These are phyloP conservation scores for Drosophila kanapiae DNA, from an alignment of 1,140 invertebrate species.

Conservation along the genomic window DNA sequence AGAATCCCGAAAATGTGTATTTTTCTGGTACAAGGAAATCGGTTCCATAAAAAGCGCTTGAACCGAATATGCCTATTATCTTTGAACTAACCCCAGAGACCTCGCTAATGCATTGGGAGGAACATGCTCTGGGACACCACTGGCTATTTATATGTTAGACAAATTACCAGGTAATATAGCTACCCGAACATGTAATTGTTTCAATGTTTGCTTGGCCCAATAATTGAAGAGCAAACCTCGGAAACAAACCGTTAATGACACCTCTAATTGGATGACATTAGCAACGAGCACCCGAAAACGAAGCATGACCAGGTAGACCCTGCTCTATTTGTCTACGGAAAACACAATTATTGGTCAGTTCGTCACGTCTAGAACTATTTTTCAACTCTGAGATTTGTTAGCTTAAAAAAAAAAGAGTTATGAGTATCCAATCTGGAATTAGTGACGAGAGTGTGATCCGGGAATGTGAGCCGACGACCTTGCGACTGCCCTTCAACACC, in stretches of 20 bases:
- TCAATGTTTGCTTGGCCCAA: slow-evolving; percentile 59
- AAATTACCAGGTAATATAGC: slow-evolving; percentile 78
- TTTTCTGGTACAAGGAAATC: neutral
- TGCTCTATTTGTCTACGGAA: slow-evolving; percentile 4
- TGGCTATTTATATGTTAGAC: slow-evolving; percentile 73
- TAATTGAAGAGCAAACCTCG: slow-evolving; percentile 76
- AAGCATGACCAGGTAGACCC: slow-evolving; percentile 37
- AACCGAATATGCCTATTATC: slow-evolving; percentile 1
- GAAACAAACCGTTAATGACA: slow-evolving; percentile 82
- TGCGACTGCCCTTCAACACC: slow-evolving; percentile 61
- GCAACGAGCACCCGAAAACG: slow-evolving; percentile 5
- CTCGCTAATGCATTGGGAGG: slow-evolving; percentile 65
- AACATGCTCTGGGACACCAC: slow-evolving; percentile 9
- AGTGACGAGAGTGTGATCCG: slow-evolving; percentile 55
- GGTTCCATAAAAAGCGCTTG: slow-evolving; percentile 3
- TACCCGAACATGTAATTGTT: slow-evolving; percentile 72
- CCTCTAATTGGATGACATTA: slow-evolving; percentile 82
- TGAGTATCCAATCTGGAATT: slow-evolving; percentile 38
- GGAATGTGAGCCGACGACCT: slow-evolving; percentile 72
- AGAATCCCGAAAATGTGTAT: neutral
- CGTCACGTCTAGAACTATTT: neutral
- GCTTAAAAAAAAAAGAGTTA: slow-evolving; percentile 3
- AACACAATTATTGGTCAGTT: neutral
- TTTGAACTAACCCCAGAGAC: slow-evolving; percentile 14
- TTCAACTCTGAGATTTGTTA: neutral